Evolutionary conservation across 2,888 invertebrate species (phyloP).

Genomic region (Eupithecia centaureata): DNA sequence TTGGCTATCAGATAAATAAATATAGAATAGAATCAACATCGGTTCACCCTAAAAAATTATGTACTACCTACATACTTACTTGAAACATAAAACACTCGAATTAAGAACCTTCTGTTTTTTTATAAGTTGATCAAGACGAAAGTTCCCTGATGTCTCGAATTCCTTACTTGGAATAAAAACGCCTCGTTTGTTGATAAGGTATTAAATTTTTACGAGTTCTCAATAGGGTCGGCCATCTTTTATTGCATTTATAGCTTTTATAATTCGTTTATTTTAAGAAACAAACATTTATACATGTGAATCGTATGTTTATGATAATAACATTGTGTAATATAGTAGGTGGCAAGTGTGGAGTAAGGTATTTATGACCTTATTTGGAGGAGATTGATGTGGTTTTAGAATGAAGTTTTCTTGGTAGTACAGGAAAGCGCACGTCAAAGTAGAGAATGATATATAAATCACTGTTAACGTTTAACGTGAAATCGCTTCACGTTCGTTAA

Average conservation of each 20-base stretch:
- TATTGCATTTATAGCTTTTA: slow-evolving; percentile 25
- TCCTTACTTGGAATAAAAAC: slow-evolving; percentile 14
- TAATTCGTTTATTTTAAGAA: slow-evolving; percentile 39
- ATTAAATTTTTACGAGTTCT: slow-evolving; percentile 32
- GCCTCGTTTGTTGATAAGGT: slow-evolving; percentile 11
- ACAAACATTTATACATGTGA: slow-evolving; percentile 40
- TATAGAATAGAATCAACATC: too few relatives aligned
- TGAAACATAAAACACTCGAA: too few relatives aligned
- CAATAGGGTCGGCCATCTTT: slow-evolving; percentile 20
- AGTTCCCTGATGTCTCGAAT: slow-evolving; percentile 1
- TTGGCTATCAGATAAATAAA: too few relatives aligned
- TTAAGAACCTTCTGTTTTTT: neutral
- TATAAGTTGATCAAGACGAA: neutral
- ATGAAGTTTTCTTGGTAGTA: neutral
- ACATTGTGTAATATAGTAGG: slow-evolving; percentile 24
- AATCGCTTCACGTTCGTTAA: neutral
- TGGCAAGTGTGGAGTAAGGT: slow-evolving; percentile 14
- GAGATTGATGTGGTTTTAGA: neutral
- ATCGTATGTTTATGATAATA: slow-evolving; percentile 40
- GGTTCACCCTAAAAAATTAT: too few relatives aligned
- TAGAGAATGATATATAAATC: neutral
- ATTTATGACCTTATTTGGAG: slow-evolving; percentile 10
- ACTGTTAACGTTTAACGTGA: neutral
- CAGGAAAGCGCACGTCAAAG: neutral
- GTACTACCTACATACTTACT: too few relatives aligned